A percentile compares a stretch with the other conserved stretches of the same genome.
phyloP scores from a whole-genome alignment of 1,140 invertebrate genomes.

The Drosophila sechellia region DNA sequence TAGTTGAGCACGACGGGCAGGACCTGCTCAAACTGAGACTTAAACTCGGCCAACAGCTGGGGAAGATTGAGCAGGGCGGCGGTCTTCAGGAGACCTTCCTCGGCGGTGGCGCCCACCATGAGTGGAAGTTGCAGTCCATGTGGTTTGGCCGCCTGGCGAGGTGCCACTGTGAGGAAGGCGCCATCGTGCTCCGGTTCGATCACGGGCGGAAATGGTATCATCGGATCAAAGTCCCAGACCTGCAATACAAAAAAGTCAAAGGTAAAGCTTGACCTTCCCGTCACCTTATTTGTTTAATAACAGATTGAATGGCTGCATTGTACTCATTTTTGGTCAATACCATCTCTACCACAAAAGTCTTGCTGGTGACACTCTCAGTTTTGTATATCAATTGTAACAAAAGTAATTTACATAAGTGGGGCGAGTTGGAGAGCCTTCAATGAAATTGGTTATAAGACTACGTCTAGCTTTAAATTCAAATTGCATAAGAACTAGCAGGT shows the following conservation, averaged over 20 bases:
- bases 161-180: slow-evolving; percentile 88
- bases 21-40: slow-evolving; percentile 86
- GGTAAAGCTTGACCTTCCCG: neutral
- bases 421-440: neutral
- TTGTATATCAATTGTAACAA: slow-evolving; percentile 3
- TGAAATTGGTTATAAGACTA: neutral
- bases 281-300: slow-evolving; percentile 13
- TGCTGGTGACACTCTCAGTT: neutral
- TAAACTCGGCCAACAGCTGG: slow-evolving; percentile 85
- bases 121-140: slow-evolving; percentile 87
- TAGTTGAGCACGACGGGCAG: slow-evolving; percentile 87
- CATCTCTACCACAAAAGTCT: neutral
- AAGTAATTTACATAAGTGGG: neutral
- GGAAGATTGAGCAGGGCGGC: slow-evolving; percentile 84
- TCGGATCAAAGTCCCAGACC: slow-evolving; percentile 89
- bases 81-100: slow-evolving; percentile 89
- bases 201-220: slow-evolving; percentile 90
- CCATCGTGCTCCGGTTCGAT: slow-evolving; percentile 88
- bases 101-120: slow-evolving; percentile 88
- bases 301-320: neutral
- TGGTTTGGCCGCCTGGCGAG: slow-evolving; percentile 85
- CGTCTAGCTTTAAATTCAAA: neutral
- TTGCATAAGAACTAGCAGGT: neutral
- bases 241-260: slow-evolving; percentile 55
- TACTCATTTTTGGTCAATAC: neutral